Evolutionary conservation across 2,113 vertebrate species (phyloP).

Genomic region (Seriola aureovittata): DNA sequence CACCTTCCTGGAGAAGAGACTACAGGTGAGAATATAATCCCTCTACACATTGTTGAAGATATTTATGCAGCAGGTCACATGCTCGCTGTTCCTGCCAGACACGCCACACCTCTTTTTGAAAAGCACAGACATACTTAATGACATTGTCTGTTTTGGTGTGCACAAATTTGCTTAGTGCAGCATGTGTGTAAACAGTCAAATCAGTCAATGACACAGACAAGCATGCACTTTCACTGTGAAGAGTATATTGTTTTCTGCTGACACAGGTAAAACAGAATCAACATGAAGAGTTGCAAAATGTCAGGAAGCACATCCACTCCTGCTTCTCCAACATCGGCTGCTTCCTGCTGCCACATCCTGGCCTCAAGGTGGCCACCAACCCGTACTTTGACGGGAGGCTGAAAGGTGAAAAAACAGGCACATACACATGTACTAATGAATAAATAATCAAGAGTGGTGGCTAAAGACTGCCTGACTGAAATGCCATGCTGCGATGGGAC

Average conservation of each 20-base stretch:
- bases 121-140: not conserved
- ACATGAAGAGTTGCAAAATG: conserved; percentile 93
- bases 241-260: not conserved
- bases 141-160: not conserved
- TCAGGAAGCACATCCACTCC: conserved; percentile 93
- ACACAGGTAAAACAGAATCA: conserved; percentile 90
- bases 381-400: conserved; percentile 90
- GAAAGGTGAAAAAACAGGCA: conserved; percentile 69
- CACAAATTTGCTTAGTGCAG: not conserved
- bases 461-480: not conserved
- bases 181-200: not conserved
- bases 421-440: not conserved
- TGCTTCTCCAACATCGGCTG: conserved; percentile 91
- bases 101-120: not conserved
- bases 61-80: not conserved
- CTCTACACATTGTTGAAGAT: not conserved
- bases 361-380: conserved; percentile 92
- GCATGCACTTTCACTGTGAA: conserved; percentile 4
- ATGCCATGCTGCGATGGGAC: too few relatives aligned
- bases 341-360: conserved; percentile 93
- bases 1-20: conserved; percentile 87
- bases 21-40: conserved; percentile 82
- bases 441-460: not conserved
- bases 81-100: not conserved
- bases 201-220: not conserved